Conservation (phyloP, 2,113 vertebrate genomes). For the Ageneiosus marmoratus region DNA sequence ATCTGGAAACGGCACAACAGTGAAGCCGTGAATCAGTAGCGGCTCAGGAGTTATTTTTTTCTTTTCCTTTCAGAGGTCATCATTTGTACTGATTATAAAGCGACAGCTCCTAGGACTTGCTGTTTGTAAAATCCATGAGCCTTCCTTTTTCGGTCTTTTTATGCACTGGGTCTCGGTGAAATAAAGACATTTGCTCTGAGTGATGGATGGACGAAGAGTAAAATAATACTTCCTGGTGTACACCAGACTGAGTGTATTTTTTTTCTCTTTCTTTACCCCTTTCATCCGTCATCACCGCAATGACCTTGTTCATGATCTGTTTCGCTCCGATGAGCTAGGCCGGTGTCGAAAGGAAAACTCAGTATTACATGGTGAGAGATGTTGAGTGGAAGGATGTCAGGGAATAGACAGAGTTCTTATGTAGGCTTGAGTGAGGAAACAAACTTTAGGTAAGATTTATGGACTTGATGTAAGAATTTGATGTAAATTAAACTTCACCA, state of each 20-base stretch:
- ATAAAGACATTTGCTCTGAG: constrained; percentile 79
- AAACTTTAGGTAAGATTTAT: background rate
- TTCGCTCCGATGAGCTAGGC: constrained; percentile 67
- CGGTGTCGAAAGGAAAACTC: constrained; percentile 67
- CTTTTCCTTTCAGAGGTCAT: constrained; percentile 11
- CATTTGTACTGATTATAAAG: constrained; percentile 81
- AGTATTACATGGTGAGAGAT: constrained; percentile 77
- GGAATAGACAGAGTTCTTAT: constrained; percentile 52
- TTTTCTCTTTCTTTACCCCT: constrained; percentile 58
- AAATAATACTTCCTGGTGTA: constrained; percentile 87
- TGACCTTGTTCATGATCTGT: constrained; percentile 83
- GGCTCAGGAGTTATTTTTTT: background rate
- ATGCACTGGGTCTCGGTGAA: constrained; percentile 81
- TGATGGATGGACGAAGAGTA: constrained; percentile 84
- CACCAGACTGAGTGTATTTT: constrained; percentile 60
- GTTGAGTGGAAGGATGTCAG: constrained; percentile 55
- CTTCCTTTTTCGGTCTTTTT: constrained; percentile 49
- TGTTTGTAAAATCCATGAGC: constrained; percentile 85
- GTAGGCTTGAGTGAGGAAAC: background rate
- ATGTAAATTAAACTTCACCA: no score
- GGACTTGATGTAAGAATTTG: background rate
- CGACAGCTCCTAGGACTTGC: constrained; percentile 79
- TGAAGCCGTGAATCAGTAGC: constrained; percentile 30
- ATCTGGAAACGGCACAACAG: constrained; percentile 51
- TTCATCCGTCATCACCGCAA: constrained; percentile 76